Percentiles rank a stretch among this genome's conserved stretches.
phyloP scores from a whole-genome alignment of 2,888 invertebrate genomes.

The Nomada hirtipes region DNA sequence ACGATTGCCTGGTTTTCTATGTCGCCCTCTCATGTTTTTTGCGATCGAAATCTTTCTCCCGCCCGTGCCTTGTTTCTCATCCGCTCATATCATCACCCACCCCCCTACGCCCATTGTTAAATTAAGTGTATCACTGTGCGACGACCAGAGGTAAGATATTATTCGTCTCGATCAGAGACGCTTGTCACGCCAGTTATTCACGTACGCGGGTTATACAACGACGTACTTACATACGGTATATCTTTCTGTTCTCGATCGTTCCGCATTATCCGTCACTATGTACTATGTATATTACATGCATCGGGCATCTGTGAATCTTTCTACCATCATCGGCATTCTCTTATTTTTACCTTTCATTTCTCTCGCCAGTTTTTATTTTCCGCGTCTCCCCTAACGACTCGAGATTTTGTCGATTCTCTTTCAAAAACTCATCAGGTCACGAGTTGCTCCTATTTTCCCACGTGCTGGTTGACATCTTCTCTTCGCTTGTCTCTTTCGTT shows the following conservation, averaged over 20 bases:
- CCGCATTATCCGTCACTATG: constrained; percentile 8
- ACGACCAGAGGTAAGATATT: constrained; percentile 58
- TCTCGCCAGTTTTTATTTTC: constrained; percentile 1
- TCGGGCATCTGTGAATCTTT: constrained; percentile 18
- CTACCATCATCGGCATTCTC: constrained; percentile 16
- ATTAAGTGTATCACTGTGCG: constrained; percentile 49
- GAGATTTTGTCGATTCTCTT: constrained; percentile 10
- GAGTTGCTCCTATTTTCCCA: constrained; percentile 10
- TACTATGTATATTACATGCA: background rate
- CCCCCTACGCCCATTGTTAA: constrained; percentile 30
- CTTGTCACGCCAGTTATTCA: constrained; percentile 13
- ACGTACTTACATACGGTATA: no score
- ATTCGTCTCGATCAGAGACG: constrained; percentile 16
- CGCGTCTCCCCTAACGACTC: constrained; percentile 5
- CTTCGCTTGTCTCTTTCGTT: constrained; percentile 25
- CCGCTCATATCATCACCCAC: constrained; percentile 22
- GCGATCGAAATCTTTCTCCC: constrained; percentile 11
- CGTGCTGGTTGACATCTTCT: constrained; percentile 7
- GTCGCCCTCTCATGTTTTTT: constrained; percentile 39
- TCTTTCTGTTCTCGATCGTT: constrained; percentile 10
- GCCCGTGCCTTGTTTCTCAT: background rate
- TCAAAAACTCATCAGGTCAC: constrained; percentile 4
- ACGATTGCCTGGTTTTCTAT: constrained; percentile 64
- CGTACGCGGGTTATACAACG: background rate
- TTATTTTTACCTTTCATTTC: constrained; percentile 11